A percentile compares a stretch with the other conserved stretches of the same genome.
Evolutionary conservation across 1,140 invertebrate species (phyloP).

Genomic region (Drosophila tristis): DNA sequence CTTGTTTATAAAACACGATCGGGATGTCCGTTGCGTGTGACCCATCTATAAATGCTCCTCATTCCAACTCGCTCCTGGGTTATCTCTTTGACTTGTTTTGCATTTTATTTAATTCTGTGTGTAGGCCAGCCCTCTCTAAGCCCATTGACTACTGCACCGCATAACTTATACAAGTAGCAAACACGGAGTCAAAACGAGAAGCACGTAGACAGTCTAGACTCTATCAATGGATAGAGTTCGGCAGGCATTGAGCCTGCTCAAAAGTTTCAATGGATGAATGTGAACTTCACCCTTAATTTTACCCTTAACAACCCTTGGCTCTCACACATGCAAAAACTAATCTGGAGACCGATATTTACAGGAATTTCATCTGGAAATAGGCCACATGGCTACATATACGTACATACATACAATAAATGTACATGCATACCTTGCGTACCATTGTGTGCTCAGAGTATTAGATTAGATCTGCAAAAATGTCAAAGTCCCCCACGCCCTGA

Average conservation of each 20-base stretch:
- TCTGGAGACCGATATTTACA: background rate
- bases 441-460: conserved; percentile 21
- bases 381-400: conserved; percentile 6
- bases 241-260: too few species aligned
- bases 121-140: background rate
- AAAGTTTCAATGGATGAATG: too few species aligned
- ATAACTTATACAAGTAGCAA: too few species aligned
- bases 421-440: background rate
- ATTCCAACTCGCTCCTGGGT: conserved; percentile 24
- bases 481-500: conserved; percentile 8
- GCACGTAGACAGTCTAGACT: too few species aligned
- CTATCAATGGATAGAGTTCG: too few species aligned
- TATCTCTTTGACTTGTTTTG: background rate
- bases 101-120: conserved; percentile 22
- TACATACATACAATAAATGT: conserved; percentile 7
- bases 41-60: background rate
- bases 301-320: too few species aligned
- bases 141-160: too few species aligned
- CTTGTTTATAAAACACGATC: conserved; percentile 36
- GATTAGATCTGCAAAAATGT: conserved; percentile 10
- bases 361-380: conserved; percentile 4
- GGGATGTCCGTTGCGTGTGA: conserved; percentile 9
- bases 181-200: too few species aligned
- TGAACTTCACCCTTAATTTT: too few species aligned
- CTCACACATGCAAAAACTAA: conserved; percentile 6